Percentiles rank a stretch among this genome's conserved stretches.
phyloP scores from a whole-genome alignment of 2,797 vertebrate species.

The Linurgus olivaceus region DNA sequence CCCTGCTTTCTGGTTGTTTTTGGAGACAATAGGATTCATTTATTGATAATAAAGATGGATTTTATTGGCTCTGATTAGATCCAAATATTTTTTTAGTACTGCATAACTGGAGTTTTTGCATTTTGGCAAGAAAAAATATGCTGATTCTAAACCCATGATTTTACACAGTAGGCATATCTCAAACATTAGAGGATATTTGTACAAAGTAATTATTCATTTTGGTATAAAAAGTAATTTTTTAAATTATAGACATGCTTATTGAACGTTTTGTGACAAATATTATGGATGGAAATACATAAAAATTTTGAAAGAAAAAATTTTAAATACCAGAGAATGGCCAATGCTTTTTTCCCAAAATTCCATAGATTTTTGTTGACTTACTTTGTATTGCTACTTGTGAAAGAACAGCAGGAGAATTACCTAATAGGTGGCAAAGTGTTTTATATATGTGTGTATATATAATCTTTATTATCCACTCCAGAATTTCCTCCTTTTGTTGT shows the following conservation, averaged over 20 bases:
- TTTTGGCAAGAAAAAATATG: neutral
- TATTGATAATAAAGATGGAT: neutral
- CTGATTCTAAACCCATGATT: neutral
- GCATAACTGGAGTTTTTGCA: neutral
- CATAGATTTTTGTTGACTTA: neutral
- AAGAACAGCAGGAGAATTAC: constrained; percentile 8
- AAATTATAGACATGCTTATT: neutral
- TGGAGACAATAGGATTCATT: neutral
- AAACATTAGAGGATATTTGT: neutral
- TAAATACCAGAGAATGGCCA: neutral
- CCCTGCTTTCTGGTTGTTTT: neutral
- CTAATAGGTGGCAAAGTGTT: neutral
- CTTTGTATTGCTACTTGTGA: constrained; percentile 24
- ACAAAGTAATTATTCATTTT: neutral
- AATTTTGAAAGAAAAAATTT: neutral
- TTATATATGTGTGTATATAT: neutral
- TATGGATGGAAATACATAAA: neutral
- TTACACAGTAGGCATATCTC: neutral
- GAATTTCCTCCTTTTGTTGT: constrained; percentile 55
- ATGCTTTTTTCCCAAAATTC: neutral
- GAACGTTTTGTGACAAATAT: neutral
- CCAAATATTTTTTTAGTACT: neutral
- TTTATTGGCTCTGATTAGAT: neutral
- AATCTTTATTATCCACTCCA: constrained; percentile 44
- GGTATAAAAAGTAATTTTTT: neutral